Percentiles rank a stretch among this genome's conserved stretches.
These are phyloP conservation scores for Sarcophaga carnaria DNA, from an alignment of 2,888 invertebrate species.

Conservation along the genomic window DNA sequence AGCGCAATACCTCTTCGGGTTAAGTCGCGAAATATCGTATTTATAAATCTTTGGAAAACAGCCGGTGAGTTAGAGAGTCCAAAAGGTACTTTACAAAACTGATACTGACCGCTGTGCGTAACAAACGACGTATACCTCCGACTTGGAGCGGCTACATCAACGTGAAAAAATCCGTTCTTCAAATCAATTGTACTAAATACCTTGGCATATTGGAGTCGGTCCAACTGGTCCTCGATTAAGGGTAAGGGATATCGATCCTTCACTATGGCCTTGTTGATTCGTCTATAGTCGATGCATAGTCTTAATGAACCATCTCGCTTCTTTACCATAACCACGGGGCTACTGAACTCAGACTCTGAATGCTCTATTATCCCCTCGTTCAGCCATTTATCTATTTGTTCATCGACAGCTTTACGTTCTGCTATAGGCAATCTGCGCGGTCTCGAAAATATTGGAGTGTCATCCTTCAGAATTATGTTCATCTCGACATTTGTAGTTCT, in stretches of 20 bases:
- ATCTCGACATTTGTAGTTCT: slow-evolving; percentile 41
- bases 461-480: slow-evolving; percentile 43
- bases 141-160: slow-evolving; percentile 36
- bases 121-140: slow-evolving; percentile 50
- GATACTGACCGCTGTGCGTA: slow-evolving; percentile 51
- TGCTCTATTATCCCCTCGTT: slow-evolving; percentile 57
- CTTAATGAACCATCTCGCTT: slow-evolving; percentile 67
- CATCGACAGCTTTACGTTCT: slow-evolving; percentile 26
- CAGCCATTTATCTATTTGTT: slow-evolving; percentile 38
- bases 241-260: slow-evolving; percentile 72
- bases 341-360: slow-evolving; percentile 68
- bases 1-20: slow-evolving; percentile 56
- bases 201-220: slow-evolving; percentile 63
- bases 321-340: slow-evolving; percentile 72
- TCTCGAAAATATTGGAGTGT: slow-evolving; percentile 31
- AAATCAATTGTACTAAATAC: slow-evolving; percentile 74
- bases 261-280: too few relatives aligned
- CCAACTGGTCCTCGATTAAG: slow-evolving; percentile 71
- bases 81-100: slow-evolving; percentile 50
- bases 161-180: slow-evolving; percentile 75
- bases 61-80: slow-evolving; percentile 50
- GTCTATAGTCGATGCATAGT: slow-evolving; percentile 65
- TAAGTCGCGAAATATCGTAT: slow-evolving; percentile 49
- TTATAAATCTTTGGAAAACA: slow-evolving; percentile 48
- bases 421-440: neutral